A percentile compares a stretch with the other conserved stretches of the same genome.
Evolutionary conservation across 1,140 invertebrate species (phyloP).

Genomic region (Rhynchophorus ferrugineus): DNA sequence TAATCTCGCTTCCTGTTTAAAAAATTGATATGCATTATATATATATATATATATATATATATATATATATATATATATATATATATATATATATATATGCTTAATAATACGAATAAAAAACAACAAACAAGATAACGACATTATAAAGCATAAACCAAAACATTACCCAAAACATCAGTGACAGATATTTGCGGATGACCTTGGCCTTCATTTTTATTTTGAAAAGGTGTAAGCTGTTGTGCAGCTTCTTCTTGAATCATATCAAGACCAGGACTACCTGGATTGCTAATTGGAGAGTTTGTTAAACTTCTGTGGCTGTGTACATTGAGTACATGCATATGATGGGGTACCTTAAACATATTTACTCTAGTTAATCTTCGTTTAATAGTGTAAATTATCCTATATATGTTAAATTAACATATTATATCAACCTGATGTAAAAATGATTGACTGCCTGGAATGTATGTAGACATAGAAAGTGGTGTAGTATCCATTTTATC

Average conservation of each 20-base stretch:
- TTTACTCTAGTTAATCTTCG: neutral
- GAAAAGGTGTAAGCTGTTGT: conserved; percentile 27
- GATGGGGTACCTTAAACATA: conserved; percentile 7
- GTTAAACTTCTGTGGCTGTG: conserved; percentile 50
- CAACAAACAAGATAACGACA: neutral
- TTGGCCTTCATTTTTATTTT: conserved; percentile 29
- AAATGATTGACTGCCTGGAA: conserved; percentile 9
- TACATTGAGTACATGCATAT: conserved; percentile 41
- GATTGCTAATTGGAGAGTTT: conserved; percentile 51
- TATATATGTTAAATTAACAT: neutral
- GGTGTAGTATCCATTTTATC: conserved; percentile 32
- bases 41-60: neutral
- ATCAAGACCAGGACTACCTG: conserved; percentile 63
- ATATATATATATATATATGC: too few species aligned
- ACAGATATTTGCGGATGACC: conserved; percentile 78
- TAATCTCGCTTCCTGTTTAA: conserved; percentile 57
- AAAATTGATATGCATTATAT: neutral
- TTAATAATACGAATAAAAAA: too few species aligned
- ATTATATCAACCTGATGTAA: conserved; percentile 4
- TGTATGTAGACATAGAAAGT: conserved; percentile 8
- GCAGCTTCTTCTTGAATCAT: conserved; percentile 77
- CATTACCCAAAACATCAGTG: conserved; percentile 72
- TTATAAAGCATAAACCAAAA: too few species aligned
- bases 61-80: neutral
- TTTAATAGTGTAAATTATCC: conserved; percentile 7